Percentiles rank a stretch among this genome's conserved stretches.
Evolutionary conservation across 2,113 vertebrate genomes (phyloP).

Genomic region (Eretmodus cyanostictus): DNA sequence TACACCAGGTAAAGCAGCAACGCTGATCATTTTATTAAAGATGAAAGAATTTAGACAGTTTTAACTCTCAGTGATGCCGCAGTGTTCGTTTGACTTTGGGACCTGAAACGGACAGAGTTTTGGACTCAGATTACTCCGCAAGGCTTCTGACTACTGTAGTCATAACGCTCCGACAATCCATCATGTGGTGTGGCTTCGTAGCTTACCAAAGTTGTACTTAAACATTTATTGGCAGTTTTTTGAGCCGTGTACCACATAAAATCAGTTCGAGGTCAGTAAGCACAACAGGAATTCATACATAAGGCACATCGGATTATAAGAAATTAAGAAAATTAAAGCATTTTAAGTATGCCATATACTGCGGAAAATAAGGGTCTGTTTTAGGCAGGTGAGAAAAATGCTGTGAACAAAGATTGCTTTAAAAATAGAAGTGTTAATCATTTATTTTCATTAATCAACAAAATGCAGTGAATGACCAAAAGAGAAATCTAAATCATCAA

Average conservation of each 20-base stretch:
- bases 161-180: no score
- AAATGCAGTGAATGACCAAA: not conserved
- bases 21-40: no score
- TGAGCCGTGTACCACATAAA: not conserved
- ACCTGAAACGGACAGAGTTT: no score
- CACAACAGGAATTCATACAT: not conserved
- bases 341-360: not conserved
- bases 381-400: not conserved
- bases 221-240: no score
- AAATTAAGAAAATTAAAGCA: not conserved
- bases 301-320: fast-evolving
- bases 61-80: no score
- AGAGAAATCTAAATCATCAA: not conserved
- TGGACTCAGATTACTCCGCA: fast-evolving
- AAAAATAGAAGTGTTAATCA: not conserved
- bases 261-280: not conserved
- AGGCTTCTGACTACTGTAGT: no score
- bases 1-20: no score
- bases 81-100: no score
- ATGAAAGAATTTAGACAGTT: no score
- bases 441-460: not conserved
- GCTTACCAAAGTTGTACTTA: no score
- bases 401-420: not conserved
- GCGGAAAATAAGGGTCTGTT: not conserved
- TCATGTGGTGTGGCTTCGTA: fast-evolving